Base-by-base conservation (phyloP, 2,888 invertebrate species). In the Stenodera caucasica region DNA sequence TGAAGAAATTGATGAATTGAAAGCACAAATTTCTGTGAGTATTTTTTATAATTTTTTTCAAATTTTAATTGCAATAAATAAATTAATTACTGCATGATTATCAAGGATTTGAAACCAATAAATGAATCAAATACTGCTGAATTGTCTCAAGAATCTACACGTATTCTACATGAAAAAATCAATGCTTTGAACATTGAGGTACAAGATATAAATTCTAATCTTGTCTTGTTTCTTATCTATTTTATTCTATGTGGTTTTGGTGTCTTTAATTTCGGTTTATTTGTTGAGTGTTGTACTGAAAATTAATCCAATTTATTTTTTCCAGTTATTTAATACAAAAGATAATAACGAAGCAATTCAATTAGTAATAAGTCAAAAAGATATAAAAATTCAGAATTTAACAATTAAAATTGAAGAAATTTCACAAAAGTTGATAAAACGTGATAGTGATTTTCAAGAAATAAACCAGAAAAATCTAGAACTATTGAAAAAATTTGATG, bases 1-100 rank as follows among this genome's bases (percentile, higher is more conserved):
- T 35, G 77, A 80, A 49, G 81, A 81, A 63, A 79, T 82, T 7
- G 77, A 78, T 9, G 71, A 73, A 30, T 71, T 84, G 2, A 78
- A 81, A 58, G 12, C 74, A 72, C 72, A 75, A 68, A 51, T 79
- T 72, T 64, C 80, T 72, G 77, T 81, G 73, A 66, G 79, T 62
- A 55, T 23, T n/a, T 23, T 6, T 30, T 5, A 18, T n/a, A 15
- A 2, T 50, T 21, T 26, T 14, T 1, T 26, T 14, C 11, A 18
- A 14, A 26, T 11, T 49, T 21, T 23, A 32, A 30, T 29, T 4
- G n/a, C 9, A 33, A 21, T 52, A 30, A 30, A 18, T 51, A 15
- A 4, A 26, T 26, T 4, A 49, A 49, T 49, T 49, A 52, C 15
- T 52, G 15, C 9, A 32, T 18, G 32, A 32, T 30, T 21, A 30